Conservation (phyloP, 2,113 vertebrate species). For the Struthidea cinerea region DNA sequence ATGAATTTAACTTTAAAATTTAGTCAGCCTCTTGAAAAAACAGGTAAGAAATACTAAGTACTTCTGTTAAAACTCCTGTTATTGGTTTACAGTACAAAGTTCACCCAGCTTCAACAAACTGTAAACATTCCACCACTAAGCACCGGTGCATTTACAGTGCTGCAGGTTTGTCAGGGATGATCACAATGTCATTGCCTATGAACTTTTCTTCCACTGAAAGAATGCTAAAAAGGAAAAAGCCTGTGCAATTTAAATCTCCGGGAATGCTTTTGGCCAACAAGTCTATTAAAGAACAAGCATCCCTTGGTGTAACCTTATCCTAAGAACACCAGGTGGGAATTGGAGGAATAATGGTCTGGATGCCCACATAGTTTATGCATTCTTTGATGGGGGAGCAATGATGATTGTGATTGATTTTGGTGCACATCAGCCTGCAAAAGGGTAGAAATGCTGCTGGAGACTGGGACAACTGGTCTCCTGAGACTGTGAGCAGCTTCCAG, state of each 20-base stretch:
- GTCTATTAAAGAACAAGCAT: neutral
- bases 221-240: neutral
- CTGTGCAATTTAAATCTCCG: neutral
- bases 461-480: neutral
- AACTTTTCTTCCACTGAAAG: neutral
- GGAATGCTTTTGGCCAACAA: neutral
- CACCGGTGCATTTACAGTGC: neutral
- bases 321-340: neutral
- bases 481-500: neutral
- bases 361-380: neutral
- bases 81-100: neutral
- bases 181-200: neutral
- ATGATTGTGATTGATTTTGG: neutral
- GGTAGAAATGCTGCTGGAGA: neutral
- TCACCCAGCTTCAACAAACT: neutral
- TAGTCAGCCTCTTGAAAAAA: neutral
- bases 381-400: neutral
- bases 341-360: neutral
- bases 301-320: neutral
- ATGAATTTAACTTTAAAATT: neutral
- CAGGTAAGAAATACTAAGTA: neutral
- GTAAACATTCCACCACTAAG: neutral
- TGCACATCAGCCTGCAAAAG: neutral
- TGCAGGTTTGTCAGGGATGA: neutral
- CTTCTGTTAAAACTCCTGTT: neutral